These are phyloP conservation scores for Mamestra configurata DNA, from an alignment of 1,140 invertebrate genomes.

Conservation along the genomic window DNA sequence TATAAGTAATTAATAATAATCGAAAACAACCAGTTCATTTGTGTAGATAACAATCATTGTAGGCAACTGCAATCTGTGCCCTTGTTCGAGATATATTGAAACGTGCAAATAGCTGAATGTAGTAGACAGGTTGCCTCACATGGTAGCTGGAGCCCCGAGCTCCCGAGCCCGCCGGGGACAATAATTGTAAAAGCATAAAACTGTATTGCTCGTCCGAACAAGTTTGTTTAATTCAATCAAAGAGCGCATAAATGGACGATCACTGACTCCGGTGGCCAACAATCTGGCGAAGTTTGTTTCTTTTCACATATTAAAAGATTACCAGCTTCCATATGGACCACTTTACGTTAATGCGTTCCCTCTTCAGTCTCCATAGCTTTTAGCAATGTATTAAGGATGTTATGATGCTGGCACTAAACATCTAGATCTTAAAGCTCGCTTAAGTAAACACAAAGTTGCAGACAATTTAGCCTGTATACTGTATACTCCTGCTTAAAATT, in stretches of 20 bases:
- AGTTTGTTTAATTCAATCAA: slow-evolving; percentile 34
- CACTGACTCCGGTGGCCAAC: slow-evolving; percentile 6
- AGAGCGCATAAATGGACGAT: neutral
- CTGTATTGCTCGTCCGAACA: slow-evolving; percentile 8
- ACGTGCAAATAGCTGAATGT: neutral
- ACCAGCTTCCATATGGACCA: slow-evolving; percentile 40
- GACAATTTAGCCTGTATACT: neutral
- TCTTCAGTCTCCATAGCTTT: slow-evolving; percentile 16
- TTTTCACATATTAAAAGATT: slow-evolving; percentile 46
- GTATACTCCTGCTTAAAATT: neutral
- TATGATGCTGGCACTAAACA: slow-evolving; percentile 23
- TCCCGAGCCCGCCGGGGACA: neutral
- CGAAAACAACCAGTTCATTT: slow-evolving; percentile 3
- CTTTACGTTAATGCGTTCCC: slow-evolving; percentile 44
- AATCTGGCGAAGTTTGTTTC: slow-evolving; percentile 39
- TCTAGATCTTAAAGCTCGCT: slow-evolving; percentile 17
- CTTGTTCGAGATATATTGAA: slow-evolving; percentile 18
- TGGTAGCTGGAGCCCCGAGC: neutral
- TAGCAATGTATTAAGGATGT: slow-evolving; percentile 45
- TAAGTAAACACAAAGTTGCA: slow-evolving; percentile 27
- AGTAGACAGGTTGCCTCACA: slow-evolving; percentile 12
- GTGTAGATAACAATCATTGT: slow-evolving; percentile 16
- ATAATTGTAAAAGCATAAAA: slow-evolving; percentile 32
- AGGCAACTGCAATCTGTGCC: slow-evolving; percentile 15
- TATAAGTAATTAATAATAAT: slow-evolving; percentile 25